Percentiles rank a stretch among this genome's conserved stretches.
Evolutionary conservation across 1,140 invertebrate genomes (phyloP).

Genomic region (Macrosteles quadrilineatus): DNA sequence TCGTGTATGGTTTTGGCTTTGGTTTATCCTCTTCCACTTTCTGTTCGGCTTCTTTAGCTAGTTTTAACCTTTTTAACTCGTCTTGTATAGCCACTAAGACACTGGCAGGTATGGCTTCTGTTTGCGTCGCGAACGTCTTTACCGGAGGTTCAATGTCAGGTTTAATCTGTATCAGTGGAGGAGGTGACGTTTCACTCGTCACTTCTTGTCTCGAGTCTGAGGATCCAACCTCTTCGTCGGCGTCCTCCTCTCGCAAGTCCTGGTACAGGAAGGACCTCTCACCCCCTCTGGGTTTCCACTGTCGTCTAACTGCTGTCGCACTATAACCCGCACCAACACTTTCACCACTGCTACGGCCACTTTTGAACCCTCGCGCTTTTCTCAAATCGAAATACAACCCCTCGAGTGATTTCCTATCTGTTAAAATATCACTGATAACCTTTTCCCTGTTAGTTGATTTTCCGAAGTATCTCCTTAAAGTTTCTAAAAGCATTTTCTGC

Average conservation of each 20-base stretch:
- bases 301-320: neutral
- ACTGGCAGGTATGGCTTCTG: conserved; percentile 58
- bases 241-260: neutral
- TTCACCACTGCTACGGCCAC: conserved; percentile 46
- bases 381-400: conserved; percentile 70
- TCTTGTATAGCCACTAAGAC: conserved; percentile 56
- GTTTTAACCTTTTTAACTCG: conserved; percentile 48
- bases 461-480: conserved; percentile 65
- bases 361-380: conserved; percentile 66
- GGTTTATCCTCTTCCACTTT: conserved; percentile 49
- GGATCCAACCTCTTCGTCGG: conserved; percentile 2
- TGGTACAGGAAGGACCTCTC: neutral
- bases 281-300: neutral
- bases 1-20: conserved; percentile 44
- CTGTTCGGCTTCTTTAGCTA: conserved; percentile 46
- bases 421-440: conserved; percentile 68
- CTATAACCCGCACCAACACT: conserved; percentile 12
- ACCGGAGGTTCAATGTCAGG: conserved; percentile 40
- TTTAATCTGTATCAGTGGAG: conserved; percentile 67
- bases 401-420: conserved; percentile 68
- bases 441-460: conserved; percentile 64
- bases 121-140: conserved; percentile 57
- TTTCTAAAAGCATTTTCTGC: conserved; percentile 63
- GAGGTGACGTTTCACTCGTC: conserved; percentile 53
- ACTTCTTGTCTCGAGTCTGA: neutral